Evolutionary conservation across 2,113 vertebrate species (phyloP), one percentile per base, ranked within the genome.

Genomic region (Acinonyx jubatus): DNA sequence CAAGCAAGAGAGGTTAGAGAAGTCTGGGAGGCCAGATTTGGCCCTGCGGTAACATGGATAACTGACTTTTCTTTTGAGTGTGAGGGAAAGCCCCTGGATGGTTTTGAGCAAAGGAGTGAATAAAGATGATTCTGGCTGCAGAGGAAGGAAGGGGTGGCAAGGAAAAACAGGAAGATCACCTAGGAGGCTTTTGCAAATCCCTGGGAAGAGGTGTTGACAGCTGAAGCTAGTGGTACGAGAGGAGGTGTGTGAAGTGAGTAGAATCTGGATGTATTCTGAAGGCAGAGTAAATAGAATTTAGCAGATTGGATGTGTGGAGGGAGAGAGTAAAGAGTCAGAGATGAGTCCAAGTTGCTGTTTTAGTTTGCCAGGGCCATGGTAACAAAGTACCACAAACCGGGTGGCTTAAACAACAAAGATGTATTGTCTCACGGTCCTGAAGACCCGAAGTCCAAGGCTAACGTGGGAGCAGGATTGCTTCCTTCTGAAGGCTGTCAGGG

Each of bases 361-460:
- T 33, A 19, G 84, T 93, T 63, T 76, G 19, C 93, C 21, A 7
- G 65, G 68, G 14, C 82, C 89, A 14, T 2, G 45, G 0, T 66
- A 65, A 68, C 90, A 74, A 69, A 63, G 16, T 13, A n/a, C 31
- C 19, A 29, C 36, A 50, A 2, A 13, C 27, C 4, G 0, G 15
- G n/a, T 48, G 36, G 5, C 76, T 69, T 7, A 31, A 41, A 55
- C 74, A 38, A 41, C 2, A 66, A 38, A 50, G 16, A 33, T 12
- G 4, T 4, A 4, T 52, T 4, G 19, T 31, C 15, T 41, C 52
- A 0, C 3, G 6, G 15, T 52, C 41, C 45, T 14, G n/a, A 29
- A 50, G 71, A 25, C 29, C 9, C 3, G 3, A 66, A 69, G 31
- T 50, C 23, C 31, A 14, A 45, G 73, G 7, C 50, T 4, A 48